These are phyloP conservation scores for Enteromius paludinosus DNA, from an alignment of 2,797 vertebrate species.

Conservation along the genomic window DNA sequence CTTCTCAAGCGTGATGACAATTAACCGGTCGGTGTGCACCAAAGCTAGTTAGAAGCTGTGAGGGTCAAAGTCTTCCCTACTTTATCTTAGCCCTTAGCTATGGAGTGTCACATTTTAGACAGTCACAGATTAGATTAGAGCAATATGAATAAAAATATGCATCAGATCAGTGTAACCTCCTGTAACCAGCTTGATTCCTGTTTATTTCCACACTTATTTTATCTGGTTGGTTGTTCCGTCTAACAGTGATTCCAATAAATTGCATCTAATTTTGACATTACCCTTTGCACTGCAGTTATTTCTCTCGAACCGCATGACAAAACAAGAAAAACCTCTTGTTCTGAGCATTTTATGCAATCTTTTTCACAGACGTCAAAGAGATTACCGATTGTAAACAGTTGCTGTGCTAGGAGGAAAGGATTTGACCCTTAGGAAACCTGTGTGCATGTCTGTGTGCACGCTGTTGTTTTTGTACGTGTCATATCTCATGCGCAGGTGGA, in stretches of 20 bases:
- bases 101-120: conserved; percentile 3
- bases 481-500: background rate
- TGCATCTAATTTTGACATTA: background rate
- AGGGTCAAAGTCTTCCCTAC: conserved; percentile 7
- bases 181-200: background rate
- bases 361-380: conserved; percentile 13
- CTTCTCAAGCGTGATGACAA: conserved; percentile 27
- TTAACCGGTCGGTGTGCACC: conserved; percentile 5
- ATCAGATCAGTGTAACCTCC: background rate
- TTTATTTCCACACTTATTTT: background rate
- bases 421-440: background rate
- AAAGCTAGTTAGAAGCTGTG: conserved; percentile 22
- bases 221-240: background rate
- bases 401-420: conserved; percentile 8
- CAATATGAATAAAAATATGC: background rate
- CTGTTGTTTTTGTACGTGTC: background rate
- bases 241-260: background rate
- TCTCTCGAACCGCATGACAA: background rate
- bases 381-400: conserved; percentile 13
- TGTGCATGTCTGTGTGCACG: background rate
- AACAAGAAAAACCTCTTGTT: conserved; percentile 6
- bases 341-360: conserved; percentile 7
- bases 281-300: conserved; percentile 9
- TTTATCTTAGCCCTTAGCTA: background rate
- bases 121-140: background rate